Percentiles rank a stretch among this genome's conserved stretches.
Conservation (phyloP, 2,888 invertebrate genomes). For the Troides oblongomaculatus region DNA sequence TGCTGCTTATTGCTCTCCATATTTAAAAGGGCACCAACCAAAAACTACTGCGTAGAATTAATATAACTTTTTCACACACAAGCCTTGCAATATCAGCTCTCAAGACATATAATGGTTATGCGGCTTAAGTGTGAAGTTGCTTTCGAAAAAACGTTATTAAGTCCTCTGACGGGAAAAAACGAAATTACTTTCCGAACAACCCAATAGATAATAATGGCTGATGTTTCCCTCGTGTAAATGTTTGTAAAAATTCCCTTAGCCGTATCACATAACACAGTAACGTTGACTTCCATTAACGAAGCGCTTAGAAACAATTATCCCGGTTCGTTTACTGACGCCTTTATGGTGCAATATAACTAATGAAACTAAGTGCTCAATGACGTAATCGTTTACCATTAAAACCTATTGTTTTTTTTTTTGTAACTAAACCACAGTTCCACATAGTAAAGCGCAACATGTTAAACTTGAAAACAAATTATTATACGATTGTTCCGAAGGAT, state of each 20-base stretch:
- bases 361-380: constrained; percentile 22
- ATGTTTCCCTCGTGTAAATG: not conserved
- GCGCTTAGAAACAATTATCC: constrained; percentile 6
- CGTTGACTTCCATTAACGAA: constrained; percentile 6
- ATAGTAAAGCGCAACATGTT: not conserved
- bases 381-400: constrained; percentile 14
- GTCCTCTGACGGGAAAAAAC: too few relatives aligned
- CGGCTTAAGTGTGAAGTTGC: too few relatives aligned
- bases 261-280: not conserved
- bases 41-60: too few relatives aligned
- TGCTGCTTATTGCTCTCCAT: too few relatives aligned
- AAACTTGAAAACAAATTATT: not conserved
- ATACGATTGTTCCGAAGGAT: not conserved
- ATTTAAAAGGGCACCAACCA: too few relatives aligned
- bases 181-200: too few relatives aligned
- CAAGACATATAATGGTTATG: too few relatives aligned
- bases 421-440: not conserved
- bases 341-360: constrained; percentile 14
- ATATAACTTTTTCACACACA: too few relatives aligned
- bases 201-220: too few relatives aligned
- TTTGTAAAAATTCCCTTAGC: not conserved
- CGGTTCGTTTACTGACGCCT: not conserved
- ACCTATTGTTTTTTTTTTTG: not conserved
- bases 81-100: too few relatives aligned
- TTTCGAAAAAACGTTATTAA: too few relatives aligned